Evolutionary conservation across 2,797 vertebrate genomes (phyloP), one percentile per base, ranked within the genome.

Genomic region (Eremophila alpestris): DNA sequence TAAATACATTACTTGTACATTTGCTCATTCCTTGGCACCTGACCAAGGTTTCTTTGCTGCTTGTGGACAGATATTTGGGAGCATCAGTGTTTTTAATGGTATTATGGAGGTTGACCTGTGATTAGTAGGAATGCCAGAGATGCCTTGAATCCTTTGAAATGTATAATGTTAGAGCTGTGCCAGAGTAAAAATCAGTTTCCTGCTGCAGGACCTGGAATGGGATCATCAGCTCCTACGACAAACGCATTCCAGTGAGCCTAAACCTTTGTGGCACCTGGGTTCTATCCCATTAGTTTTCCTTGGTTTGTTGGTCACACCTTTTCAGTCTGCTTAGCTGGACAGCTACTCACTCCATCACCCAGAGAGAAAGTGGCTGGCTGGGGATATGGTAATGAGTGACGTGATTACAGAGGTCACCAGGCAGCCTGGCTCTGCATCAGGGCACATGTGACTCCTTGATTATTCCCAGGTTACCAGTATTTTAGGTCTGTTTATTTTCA

Each of bases 401-500:
- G 13, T 52, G 63, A 86, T 93, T 93, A 86, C 62, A 79, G 82
- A 86, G 48, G 73, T 65, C 45, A 80, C 41, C 32, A 90, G 54
- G 89, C 87, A 74, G 74, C 74, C 68, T 91, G 90, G 88, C 91
- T 52, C 56, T 62, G 12, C 46, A 67, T 88, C 43, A 63, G 87
- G 84, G 96, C 59, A 83, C 2, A 11, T 55, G 74, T 69, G 77
- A 36, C 63, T 93, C 78, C 36, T 93, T 92, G 59, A 84, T 60
- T 77, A 58, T 86, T 90, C 96, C 76, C 93, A 91, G 74, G 26
- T 71, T 94, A 26, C 62, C 78, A 71, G 38, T 62, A 82, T 80
- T 95, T 96, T 94, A 70, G 80, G 62, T 78, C 85, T 95, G 60
- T 95, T 94, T 95, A 51, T 95, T 96, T 89, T 93, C 64, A 91